Evolutionary conservation across 2,888 invertebrate genomes (phyloP), one percentile per base, ranked within the genome.

Genomic region (Watsonalla binaria): DNA sequence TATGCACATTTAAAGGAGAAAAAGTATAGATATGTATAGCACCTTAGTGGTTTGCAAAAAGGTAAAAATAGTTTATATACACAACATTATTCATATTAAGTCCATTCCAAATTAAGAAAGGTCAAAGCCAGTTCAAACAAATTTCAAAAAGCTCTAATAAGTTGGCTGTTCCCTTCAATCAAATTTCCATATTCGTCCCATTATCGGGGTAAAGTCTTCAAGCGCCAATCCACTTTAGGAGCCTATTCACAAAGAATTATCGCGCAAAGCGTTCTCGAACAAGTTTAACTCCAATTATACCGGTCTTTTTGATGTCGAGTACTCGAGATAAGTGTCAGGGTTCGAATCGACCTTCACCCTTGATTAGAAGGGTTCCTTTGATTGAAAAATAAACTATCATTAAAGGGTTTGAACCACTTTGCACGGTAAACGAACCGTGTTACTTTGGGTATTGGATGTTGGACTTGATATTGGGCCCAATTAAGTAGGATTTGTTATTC

Each of bases 251-350:
- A 54, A 51, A 54, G 51, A 51, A 53, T 42, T 39, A 54, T 46
- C 46, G 58, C 56, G 54, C 54, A 54, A 63, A 61, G 59, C 54
- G 55, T 11, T 37, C 14, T n/a, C 49, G 39, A 49, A 49, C 39
- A 56, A 63, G 66, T 61, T 62, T 58, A 62, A 61, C 61, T 66
- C 55, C 62, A 66, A 66, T 66, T 64, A 66, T 66, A 55, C 45
- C 53, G 49, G 50, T 42, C 58, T 59, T 66, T 49, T 66, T 61
- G 65, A 65, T 65, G 57, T 65, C 55, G 15, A 49, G 49, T 15
- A 51, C 58, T 57, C 51, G 47, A 55, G 55, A 53, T 45, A 52
- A 53, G 60, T 59, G 64, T 47, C 42, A 11, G 42, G 11, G 11
- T 11, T 35, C 35, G 49, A 15, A 11, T 37, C 14, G 48, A 13